Evolutionary conservation across 2,888 invertebrate genomes (phyloP), one percentile per base, ranked within the genome.

Genomic region (Iphiclides podalirius): DNA sequence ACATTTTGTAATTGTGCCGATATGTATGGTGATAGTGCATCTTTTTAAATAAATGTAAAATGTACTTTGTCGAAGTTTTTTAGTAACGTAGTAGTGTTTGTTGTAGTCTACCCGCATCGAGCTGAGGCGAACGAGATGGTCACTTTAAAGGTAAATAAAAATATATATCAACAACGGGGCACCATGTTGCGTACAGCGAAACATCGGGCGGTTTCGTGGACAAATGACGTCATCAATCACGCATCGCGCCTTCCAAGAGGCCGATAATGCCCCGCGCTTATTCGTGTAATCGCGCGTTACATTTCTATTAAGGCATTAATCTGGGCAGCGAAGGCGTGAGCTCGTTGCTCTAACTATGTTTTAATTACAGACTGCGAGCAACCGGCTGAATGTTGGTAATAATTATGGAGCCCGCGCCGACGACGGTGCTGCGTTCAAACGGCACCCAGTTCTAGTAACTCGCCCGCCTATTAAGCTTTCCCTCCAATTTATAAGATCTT

Each of bases 301-400:
- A 80, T 86, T 84, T 86, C 84, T 86, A 86, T 86, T 85, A 85
- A 60, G 66, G 67, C 78, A 82, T 83, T 78, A 79, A 79, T 81
- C 79, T 76, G 72, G 47, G 12, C 41, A 13, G 52, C 58, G 57
- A 69, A 71, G 72, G 74, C 71, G 74, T 68, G 63, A 58, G 70
- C 64, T 65, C 64, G 64, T 67, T 70, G 62, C 60, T 69, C 75
- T 87, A 87, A 87, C 82, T 86, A 87, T 81, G 76, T 86, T 87
- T 86, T 87, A 87, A 87, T 87, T 87, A 80, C 70, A 64, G 72
- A 64, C 72, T 67, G 67, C 69, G 65, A 67, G 72, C 72, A 66
- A 69, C 73, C 72, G 67, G 68, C 73, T 73, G 69, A 68, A 71
- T 69, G 77, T 70, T 73, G 64, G 60, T 72, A 67, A 81, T 86